A percentile compares a stretch with the other conserved stretches of the same genome.
Evolutionary conservation across 2,888 invertebrate genomes (phyloP).

Genomic region (Lasioglossum villosulum): DNA sequence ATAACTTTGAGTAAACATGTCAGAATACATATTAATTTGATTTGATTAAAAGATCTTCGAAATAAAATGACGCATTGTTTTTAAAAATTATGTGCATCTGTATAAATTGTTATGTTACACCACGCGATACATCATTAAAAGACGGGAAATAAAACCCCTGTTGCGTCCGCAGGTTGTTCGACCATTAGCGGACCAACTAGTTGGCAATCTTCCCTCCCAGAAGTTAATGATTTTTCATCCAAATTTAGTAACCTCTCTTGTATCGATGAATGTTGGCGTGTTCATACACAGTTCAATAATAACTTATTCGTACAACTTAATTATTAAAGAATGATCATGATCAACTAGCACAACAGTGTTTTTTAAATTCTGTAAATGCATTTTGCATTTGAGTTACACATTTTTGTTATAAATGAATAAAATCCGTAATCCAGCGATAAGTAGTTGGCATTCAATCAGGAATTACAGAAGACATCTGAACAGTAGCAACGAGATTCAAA

Average conservation of each 20-base stretch:
- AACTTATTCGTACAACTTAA: neutral
- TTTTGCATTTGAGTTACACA: neutral
- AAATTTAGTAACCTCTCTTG: constrained; percentile 17
- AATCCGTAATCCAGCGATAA: neutral
- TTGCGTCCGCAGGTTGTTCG: constrained; percentile 7
- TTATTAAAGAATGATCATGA: neutral
- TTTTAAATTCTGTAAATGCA: neutral
- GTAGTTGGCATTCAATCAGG: neutral
- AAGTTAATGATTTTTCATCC: constrained; percentile 15
- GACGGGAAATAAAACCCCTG: constrained; percentile 4
- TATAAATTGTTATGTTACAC: neutral
- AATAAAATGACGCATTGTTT: neutral
- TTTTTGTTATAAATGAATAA: neutral
- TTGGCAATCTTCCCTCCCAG: constrained; percentile 11
- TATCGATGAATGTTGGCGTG: neutral
- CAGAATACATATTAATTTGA: too few relatives aligned
- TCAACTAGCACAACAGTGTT: neutral
- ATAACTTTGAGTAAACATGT: neutral
- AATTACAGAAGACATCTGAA: neutral
- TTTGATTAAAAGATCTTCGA: neutral
- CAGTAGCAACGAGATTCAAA: neutral
- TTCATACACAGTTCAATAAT: neutral
- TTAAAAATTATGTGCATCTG: neutral
- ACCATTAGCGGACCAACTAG: constrained; percentile 10
- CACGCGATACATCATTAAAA: constrained; percentile 2